Conservation (phyloP, 2,888 invertebrate species). For the Drosophila subsilvestris region DNA sequence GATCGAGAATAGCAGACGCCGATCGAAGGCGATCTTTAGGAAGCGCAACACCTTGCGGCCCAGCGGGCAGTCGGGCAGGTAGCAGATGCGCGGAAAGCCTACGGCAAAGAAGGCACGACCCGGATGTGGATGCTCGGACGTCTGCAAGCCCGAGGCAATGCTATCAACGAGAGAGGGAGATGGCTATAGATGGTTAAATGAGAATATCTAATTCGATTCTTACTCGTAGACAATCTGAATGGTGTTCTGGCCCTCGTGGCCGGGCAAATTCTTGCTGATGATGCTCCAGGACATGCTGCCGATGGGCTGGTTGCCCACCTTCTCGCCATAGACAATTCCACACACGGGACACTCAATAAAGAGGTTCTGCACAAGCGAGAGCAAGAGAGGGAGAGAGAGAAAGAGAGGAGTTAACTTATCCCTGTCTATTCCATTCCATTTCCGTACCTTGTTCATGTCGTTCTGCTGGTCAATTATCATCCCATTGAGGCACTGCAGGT, state of each 20-base stretch:
- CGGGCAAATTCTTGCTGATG: constrained; percentile 88
- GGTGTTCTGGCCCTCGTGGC: constrained; percentile 87
- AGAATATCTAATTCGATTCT: constrained; percentile 68
- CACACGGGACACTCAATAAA: constrained; percentile 95
- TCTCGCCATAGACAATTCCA: constrained; percentile 92
- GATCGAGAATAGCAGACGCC: constrained; percentile 93
- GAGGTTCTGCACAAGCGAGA: constrained; percentile 84
- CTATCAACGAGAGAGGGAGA: constrained; percentile 83
- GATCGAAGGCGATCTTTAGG: constrained; percentile 92
- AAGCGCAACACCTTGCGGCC: constrained; percentile 91
- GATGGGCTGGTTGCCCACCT: constrained; percentile 91
- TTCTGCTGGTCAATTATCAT: constrained; percentile 88
- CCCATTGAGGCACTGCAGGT: constrained; percentile 91
- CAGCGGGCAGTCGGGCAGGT: constrained; percentile 92
- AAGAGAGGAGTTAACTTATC: constrained; percentile 6
- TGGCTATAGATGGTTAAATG: background rate
- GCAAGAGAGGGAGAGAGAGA: constrained; percentile 7
- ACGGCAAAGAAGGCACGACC: constrained; percentile 95
- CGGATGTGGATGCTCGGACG: constrained; percentile 90
- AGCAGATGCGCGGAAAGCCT: constrained; percentile 92
- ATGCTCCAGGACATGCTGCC: constrained; percentile 93
- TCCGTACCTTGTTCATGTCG: constrained; percentile 82
- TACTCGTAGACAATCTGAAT: constrained; percentile 93
- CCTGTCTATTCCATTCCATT: background rate
- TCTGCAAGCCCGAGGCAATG: constrained; percentile 94